Base-by-base conservation (phyloP, 2,888 invertebrate species). In the Anticlea derivata region DNA sequence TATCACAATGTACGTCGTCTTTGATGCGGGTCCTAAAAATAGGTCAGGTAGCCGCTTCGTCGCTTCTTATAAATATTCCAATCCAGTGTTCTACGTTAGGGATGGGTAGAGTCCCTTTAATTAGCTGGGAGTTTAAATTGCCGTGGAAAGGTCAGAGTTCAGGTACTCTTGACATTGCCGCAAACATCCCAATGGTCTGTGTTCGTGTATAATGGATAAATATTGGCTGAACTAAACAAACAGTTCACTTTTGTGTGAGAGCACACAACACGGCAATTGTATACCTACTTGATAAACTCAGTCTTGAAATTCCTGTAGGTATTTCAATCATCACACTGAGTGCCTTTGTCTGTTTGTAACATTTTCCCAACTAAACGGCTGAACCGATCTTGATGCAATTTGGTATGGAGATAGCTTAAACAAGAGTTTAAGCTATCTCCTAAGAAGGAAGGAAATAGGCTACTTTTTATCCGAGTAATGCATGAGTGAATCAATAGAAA, bases 21-120 rank as follows among this genome's bases (percentile, higher is more conserved):
- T 57, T 22, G 22, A 38, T 29, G 41, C 50, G 55, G 55, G 44
- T 47, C 38, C 11, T 7, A 46, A 63, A 83, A 66, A 45, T 84
- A 76, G 85, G 82, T 84, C 84, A 83, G 57, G 31, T 62, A 66
- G 78, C 83, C 82, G 83, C 77, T 72, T 68, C 57, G 78, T 81
- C 80, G 81, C 76, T 71, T 68, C 55, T 43, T 65, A 55, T 63
- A 66, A 65, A 66, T 70, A 66, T 58, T 69, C 55, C 51, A 66
- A 48, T 68, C n/a, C n/a, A n/a, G 61, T 59, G 60, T 43, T 49
- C 47, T 37, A 47, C 2, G 4, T 17, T 49, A 52, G 31, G 58
- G 41, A 51, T 55, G 40, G 34, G 38, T 33, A 48, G 49, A 52
- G 26, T 31, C 26, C 13, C 27, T 11, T 7, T 23, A 20, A 27